Evolutionary conservation across 2,888 invertebrate genomes (phyloP), one percentile per base, ranked within the genome.

Genomic region (Spialia ferax): DNA sequence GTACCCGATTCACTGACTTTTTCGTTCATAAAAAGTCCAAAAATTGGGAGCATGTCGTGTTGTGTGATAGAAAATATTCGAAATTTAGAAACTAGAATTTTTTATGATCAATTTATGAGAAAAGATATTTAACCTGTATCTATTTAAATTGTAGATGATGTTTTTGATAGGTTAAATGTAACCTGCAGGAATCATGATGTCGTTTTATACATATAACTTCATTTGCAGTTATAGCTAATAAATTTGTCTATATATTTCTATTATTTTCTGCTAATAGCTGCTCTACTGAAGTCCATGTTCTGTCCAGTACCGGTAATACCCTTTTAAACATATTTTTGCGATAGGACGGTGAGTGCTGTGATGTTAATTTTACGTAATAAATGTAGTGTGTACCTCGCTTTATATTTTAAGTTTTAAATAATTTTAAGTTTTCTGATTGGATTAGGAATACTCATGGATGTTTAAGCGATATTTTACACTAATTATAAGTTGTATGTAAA

Each of bases 1-100:
- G 90, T 80, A 88, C 90, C 85, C 80, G 84, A 81, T 90, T 92
- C 76, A 81, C 83, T 87, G 90, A 78, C 86, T 90, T 93, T 92
- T 90, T 85, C 73, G 26, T 7, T 48, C 18, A 77, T 78, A 89
- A 92, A 92, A 93, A 89, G 79, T 87, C 89, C 81, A 89, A 72
- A 79, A 92, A 87, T 87, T 79, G 85, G 88, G 90, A 68, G 88
- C 72, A 54, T 71, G 45, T 66, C 65, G 8, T 56, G 22, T n/a
- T 60, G 13, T 45, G 52, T 59, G 52, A 54, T 54, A 45, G 54
- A 68, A 11, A 18, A 26, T 18, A 3, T 3, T 10, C 0, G 8
- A 32, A 10, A 32, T 32, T 5, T 26, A 26, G n/a, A n/a, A n/a
- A n/a, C n/a, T n/a, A n/a, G n/a, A n/a, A n/a, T n/a, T n/a, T n/a